Base-by-base conservation (phyloP, 1,140 invertebrate species). In the Thaumatotibia leucotreta region DNA sequence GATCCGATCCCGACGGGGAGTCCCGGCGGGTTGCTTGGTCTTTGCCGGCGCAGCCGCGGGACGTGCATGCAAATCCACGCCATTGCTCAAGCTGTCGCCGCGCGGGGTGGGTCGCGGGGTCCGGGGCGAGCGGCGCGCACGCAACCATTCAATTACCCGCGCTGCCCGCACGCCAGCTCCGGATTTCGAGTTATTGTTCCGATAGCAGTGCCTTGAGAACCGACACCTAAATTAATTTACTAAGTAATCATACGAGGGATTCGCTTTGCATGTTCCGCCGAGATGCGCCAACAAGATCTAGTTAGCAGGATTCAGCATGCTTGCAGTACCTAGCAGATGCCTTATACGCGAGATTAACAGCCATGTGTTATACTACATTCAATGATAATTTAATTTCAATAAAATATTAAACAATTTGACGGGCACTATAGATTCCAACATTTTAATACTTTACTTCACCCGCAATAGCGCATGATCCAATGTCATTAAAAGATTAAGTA, bases 171-270 rank as follows among this genome's bases (percentile, higher is more conserved):
- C 52, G 52, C 52, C 52, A 58, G 52, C 52, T 23, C 50, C 50
- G 52, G 52, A 58, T 58, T 58, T 58, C 23, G 27, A 58, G 24
- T 58, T 58, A 58, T 58, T 58, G 52, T 58, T 58, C 23, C 27
- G 52, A 58, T 58, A 58, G 11, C 52, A 27, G 24, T 24, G 52
- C 52, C 52, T 27, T 58, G 52, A 58, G 52, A 58, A 58, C 52
- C 52, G 52, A 58, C 23, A 14, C n/a, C 52, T 24, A 58, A 58
- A 58, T 58, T 58, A 58, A 58, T 58, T 58, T 58, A 27, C 52
- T 2, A 27, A 27, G 52, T 58, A 58, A 58, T 58, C 11, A 45
- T 58, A 24, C 52, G 39, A 45, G 17, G 39, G 52, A 24, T 2
- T 24, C 11, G 23, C n/a, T 58, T 27, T 58, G 52, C 52, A 58